Percentiles rank a stretch among this genome's conserved stretches.
Evolutionary conservation across 1,140 invertebrate species (phyloP).

Genomic region (Drosophila murphyi): DNA sequence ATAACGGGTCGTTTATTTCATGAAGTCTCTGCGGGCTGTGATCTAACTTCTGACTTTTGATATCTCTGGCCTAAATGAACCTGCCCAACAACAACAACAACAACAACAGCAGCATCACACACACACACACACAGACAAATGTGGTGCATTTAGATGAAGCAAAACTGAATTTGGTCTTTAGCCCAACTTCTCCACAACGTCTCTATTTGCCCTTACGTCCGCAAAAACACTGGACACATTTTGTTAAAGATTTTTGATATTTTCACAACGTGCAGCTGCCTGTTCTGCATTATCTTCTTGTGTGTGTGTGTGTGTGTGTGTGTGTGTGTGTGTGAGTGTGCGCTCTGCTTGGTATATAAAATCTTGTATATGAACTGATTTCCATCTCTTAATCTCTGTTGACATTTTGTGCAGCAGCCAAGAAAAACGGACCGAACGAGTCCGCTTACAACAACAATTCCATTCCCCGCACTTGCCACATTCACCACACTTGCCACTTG

Average conservation of each 20-base stretch:
- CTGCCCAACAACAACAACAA: conserved; percentile 31
- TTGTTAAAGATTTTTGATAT: conserved; percentile 79
- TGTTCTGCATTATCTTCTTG: conserved; percentile 51
- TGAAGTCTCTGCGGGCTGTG: conserved; percentile 42
- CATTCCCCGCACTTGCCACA: conserved; percentile 10
- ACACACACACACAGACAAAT: conserved; percentile 43
- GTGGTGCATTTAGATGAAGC: conserved; percentile 74
- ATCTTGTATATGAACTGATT: conserved; percentile 70
- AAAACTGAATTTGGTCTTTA: conserved; percentile 61
- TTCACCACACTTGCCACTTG: neutral
- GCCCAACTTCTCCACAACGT: conserved; percentile 8
- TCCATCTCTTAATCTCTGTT: conserved; percentile 74
- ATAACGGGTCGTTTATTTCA: conserved; percentile 71
- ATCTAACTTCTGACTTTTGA: conserved; percentile 75
- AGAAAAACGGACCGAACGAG: conserved; percentile 10
- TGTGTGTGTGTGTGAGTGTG: neutral
- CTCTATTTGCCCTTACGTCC: neutral
- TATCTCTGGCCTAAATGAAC: conserved; percentile 77
- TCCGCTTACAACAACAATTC: conserved; percentile 11
- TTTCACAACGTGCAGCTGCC: conserved; percentile 80
- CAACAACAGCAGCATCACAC: too few species aligned
- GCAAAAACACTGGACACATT: conserved; percentile 65
- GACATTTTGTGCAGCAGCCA: conserved; percentile 63
- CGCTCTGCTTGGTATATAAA: conserved; percentile 56
- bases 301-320: conserved; percentile 16